These are phyloP conservation scores for Microdon myrmicae DNA, from an alignment of 2,888 invertebrate genomes.

Conservation along the genomic window DNA sequence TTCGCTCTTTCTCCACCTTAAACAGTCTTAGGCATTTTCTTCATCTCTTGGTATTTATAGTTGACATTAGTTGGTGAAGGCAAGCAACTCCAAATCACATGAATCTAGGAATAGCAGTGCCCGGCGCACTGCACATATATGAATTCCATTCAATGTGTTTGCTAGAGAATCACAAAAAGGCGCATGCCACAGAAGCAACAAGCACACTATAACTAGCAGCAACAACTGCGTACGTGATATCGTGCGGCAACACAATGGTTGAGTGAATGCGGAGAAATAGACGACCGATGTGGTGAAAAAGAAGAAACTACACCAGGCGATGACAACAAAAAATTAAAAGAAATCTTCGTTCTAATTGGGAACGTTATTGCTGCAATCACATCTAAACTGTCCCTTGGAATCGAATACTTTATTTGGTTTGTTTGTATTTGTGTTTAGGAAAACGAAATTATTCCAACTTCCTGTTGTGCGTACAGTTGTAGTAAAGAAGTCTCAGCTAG, in stretches of 20 bases:
- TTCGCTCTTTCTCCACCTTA: too few species aligned
- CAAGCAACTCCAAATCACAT: slow-evolving; percentile 25
- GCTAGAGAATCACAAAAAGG: slow-evolving; percentile 1
- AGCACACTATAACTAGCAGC: slow-evolving; percentile 24
- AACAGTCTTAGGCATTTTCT: too few species aligned
- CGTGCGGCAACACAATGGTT: slow-evolving; percentile 29
- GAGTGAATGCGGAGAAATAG: slow-evolving; percentile 14
- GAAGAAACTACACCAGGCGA: slow-evolving; percentile 1
- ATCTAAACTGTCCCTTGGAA: too few species aligned
- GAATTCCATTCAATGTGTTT: neutral
- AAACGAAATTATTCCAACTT: too few species aligned
- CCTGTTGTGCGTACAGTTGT: too few species aligned
- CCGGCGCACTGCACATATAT: neutral
- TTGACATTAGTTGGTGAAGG: slow-evolving; percentile 49
- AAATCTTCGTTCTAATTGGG: slow-evolving; percentile 36
- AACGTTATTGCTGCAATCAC: too few species aligned
- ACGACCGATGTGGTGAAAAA: slow-evolving; percentile 4
- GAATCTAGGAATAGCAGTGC: neutral
- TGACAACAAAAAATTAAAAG: slow-evolving; percentile 1
- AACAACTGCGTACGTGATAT: slow-evolving; percentile 44
- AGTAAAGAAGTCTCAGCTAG: too few species aligned
- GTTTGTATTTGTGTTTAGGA: too few species aligned
- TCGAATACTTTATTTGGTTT: too few species aligned
- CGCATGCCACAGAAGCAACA: slow-evolving; percentile 12
- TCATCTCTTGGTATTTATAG: too few species aligned